Evolutionary conservation across 2,797 vertebrate genomes (phyloP).

Genomic region (Hydrocynus forskahlii): DNA sequence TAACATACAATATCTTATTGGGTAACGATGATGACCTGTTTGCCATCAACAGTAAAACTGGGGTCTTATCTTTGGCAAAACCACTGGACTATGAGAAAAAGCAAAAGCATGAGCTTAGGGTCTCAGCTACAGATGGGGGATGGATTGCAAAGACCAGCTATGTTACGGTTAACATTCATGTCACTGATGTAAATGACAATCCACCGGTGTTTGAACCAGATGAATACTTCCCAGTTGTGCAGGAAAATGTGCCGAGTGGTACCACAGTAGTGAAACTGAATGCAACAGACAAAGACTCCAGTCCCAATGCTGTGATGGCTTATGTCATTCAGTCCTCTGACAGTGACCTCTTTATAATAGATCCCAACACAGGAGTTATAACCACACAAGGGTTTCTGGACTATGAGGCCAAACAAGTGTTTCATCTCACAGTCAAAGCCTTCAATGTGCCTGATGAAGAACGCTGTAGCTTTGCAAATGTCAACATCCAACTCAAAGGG

Average conservation of each 20-base stretch:
- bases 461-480: slow-evolving; percentile 91
- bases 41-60: slow-evolving; percentile 87
- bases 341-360: slow-evolving; percentile 95
- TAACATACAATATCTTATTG: slow-evolving; percentile 87
- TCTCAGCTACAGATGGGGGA: slow-evolving; percentile 91
- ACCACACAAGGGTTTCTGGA: slow-evolving; percentile 99
- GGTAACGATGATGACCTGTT: slow-evolving; percentile 88
- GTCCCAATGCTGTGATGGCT: slow-evolving; percentile 88
- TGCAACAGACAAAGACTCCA: slow-evolving; percentile 88
- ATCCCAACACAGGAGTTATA: slow-evolving; percentile 93
- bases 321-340: slow-evolving; percentile 95
- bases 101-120: slow-evolving; percentile 86
- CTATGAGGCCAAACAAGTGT: slow-evolving; percentile 95
- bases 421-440: slow-evolving; percentile 93
- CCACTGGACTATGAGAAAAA: slow-evolving; percentile 88
- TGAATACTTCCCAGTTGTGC: slow-evolving; percentile 88
- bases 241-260: slow-evolving; percentile 97
- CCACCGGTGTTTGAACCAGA: slow-evolving; percentile 87
- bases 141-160: slow-evolving; percentile 94
- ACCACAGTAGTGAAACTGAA: slow-evolving; percentile 92
- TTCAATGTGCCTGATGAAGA: slow-evolving; percentile 98
- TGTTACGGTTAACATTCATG: slow-evolving; percentile 84
- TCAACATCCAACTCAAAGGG: slow-evolving; percentile 91
- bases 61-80: slow-evolving; percentile 83
- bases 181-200: slow-evolving; percentile 95